phyloP scores from a whole-genome alignment of 1,140 invertebrate genomes.

The Scaptomyza montana region DNA sequence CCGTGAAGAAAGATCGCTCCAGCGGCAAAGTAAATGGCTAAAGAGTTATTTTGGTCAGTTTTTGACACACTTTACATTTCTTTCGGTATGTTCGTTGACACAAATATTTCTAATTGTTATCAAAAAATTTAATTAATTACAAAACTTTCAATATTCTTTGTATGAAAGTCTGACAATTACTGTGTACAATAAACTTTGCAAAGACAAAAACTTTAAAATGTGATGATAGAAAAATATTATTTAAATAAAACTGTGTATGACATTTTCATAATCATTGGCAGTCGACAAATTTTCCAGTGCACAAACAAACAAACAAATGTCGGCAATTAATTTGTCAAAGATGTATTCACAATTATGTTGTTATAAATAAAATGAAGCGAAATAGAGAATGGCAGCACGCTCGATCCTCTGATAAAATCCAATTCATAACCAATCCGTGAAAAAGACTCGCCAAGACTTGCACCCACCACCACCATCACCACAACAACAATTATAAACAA shows the following conservation, averaged over 20 bases:
- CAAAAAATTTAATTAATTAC: conserved; percentile 23
- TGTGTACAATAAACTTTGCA: too few species aligned
- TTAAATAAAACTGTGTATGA: too few species aligned
- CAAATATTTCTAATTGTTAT: conserved; percentile 28
- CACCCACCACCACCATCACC: conserved; percentile 38
- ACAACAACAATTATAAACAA: conserved; percentile 41
- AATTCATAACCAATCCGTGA: conserved; percentile 3
- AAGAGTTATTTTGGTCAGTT: conserved; percentile 69
- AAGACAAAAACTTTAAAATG: too few species aligned
- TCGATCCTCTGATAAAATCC: conserved; percentile 49
- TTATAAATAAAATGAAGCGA: conserved; percentile 42
- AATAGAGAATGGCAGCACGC: conserved; percentile 21
- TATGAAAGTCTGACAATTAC: not conserved
- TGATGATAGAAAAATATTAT: not conserved
- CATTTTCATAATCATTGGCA: conserved; percentile 1
- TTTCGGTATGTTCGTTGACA: conserved; percentile 38
- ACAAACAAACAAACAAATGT: conserved; percentile 48
- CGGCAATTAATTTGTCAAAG: conserved; percentile 76
- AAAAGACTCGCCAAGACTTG: conserved; percentile 22
- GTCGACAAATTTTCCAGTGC: not conserved
- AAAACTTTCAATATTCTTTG: conserved; percentile 38
- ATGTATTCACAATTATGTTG: conserved; percentile 71
- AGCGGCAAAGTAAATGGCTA: conserved; percentile 59
- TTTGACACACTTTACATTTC: conserved; percentile 59
- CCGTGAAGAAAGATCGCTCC: conserved; percentile 50